Percentiles rank a stretch among this genome's conserved stretches.
phyloP scores from a whole-genome alignment of 2,888 invertebrate species.

The Amiota communis region DNA sequence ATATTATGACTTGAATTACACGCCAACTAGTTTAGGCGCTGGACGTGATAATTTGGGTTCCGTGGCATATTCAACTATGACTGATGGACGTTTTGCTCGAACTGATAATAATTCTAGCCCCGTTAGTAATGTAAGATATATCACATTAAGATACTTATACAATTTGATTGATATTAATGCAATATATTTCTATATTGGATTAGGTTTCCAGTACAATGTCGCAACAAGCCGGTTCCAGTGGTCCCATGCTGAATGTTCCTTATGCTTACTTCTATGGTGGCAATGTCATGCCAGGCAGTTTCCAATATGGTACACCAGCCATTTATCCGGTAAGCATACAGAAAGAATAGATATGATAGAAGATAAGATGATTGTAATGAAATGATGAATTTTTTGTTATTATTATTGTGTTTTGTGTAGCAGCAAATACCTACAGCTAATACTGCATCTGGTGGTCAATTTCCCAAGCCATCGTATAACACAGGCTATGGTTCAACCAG shows the following conservation, averaged over 20 bases:
- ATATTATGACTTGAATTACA: slow-evolving; percentile 84
- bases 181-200: neutral
- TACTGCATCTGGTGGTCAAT: slow-evolving; percentile 82
- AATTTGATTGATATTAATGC: neutral
- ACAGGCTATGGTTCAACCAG: slow-evolving; percentile 78
- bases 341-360: neutral
- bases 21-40: slow-evolving; percentile 81
- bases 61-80: slow-evolving; percentile 81
- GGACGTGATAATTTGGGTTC: slow-evolving; percentile 79
- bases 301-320: slow-evolving; percentile 81
- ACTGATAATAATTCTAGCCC: slow-evolving; percentile 88
- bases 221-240: slow-evolving; percentile 77
- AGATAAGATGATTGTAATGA: neutral
- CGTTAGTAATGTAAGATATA: slow-evolving; percentile 71
- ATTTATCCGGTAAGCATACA: slow-evolving; percentile 79
- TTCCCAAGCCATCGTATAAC: slow-evolving; percentile 78
- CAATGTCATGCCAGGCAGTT: slow-evolving; percentile 80
- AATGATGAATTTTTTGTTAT: neutral
- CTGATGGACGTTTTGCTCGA: slow-evolving; percentile 81
- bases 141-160: neutral
- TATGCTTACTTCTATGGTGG: slow-evolving; percentile 80
- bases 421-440: slow-evolving; percentile 84
- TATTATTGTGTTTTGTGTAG: slow-evolving; percentile 46
- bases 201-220: slow-evolving; percentile 83
- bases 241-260: slow-evolving; percentile 73